phyloP scores from a whole-genome alignment of 2,888 invertebrate genomes.

The Muschampia plurimacula region DNA sequence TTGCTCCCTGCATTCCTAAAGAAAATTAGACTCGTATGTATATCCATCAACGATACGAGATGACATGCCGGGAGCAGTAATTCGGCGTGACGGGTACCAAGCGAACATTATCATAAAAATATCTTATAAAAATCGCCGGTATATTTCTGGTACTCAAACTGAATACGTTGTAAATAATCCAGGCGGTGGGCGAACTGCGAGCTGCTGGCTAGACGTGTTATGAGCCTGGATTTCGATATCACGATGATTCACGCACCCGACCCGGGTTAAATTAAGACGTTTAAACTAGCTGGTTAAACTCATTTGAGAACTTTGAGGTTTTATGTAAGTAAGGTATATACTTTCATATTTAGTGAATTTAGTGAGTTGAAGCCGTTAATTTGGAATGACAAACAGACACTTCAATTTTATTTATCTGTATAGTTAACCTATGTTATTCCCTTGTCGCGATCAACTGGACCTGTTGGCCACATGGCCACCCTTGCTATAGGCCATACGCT shows the following conservation, averaged over 20 bases:
- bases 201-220: not conserved
- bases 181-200: slow-evolving; percentile 6
- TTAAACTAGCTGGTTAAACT: not conserved
- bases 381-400: too few species aligned
- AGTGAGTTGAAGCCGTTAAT: too few species aligned
- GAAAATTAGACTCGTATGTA: too few species aligned
- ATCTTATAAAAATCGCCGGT: slow-evolving; percentile 15
- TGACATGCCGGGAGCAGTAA: not conserved
- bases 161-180: slow-evolving; percentile 18
- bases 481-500: too few species aligned
- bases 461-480: too few species aligned
- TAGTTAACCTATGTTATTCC: too few species aligned
- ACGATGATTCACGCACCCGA: slow-evolving; percentile 39
- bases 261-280: slow-evolving; percentile 17
- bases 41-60: not conserved
- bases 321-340: too few species aligned
- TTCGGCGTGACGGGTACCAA: slow-evolving; percentile 5
- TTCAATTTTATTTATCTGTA: too few species aligned
- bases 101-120: slow-evolving; percentile 22
- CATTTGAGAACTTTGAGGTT: not conserved
- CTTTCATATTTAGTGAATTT: too few species aligned
- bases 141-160: slow-evolving; percentile 31
- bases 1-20: too few species aligned
- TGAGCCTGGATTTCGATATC: slow-evolving; percentile 15
- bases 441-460: too few species aligned